A percentile compares a stretch with the other conserved stretches of the same genome.
Conservation (phyloP, 2,888 invertebrate genomes). For the Patella depressa region DNA sequence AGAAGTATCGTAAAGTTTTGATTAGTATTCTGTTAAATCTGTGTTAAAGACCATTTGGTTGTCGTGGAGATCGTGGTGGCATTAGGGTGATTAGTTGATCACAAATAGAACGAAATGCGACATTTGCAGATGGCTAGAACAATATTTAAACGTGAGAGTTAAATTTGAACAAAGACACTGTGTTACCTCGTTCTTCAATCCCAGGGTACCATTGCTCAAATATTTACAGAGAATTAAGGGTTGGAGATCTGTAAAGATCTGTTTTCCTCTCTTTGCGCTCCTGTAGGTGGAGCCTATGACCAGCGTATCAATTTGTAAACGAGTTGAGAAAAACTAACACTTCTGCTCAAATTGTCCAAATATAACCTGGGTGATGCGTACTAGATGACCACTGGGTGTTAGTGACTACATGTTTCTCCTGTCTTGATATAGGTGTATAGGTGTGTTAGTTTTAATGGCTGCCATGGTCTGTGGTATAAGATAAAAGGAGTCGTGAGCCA, state of each 20-base stretch:
- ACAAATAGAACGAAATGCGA: not conserved
- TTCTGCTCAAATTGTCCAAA: not conserved
- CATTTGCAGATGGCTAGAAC: not conserved
- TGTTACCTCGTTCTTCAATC: not conserved
- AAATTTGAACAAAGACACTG: slow-evolving; percentile 6
- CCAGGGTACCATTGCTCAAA: slow-evolving; percentile 5
- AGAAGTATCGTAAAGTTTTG: too few species aligned
- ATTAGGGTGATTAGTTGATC: not conserved
- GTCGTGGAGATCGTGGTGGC: not conserved
- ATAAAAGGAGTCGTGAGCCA: too few species aligned
- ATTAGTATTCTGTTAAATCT: too few species aligned
- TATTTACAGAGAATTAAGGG: not conserved
- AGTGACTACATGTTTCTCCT: too few species aligned
- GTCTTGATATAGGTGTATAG: too few species aligned
- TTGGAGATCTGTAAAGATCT: not conserved
- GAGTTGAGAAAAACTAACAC: slow-evolving; percentile 4
- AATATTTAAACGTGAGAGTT: slow-evolving; percentile 3
- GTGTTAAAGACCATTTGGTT: too few species aligned
- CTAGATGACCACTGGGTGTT: not conserved
- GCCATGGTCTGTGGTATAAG: too few species aligned
- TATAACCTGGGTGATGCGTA: not conserved
- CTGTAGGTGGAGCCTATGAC: not conserved
- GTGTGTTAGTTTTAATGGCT: too few species aligned
- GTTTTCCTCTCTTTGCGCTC: not conserved
- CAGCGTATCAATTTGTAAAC: not conserved